Conservation (phyloP, 2,797 vertebrate genomes). For the Paratrypauchen microcephalus region DNA sequence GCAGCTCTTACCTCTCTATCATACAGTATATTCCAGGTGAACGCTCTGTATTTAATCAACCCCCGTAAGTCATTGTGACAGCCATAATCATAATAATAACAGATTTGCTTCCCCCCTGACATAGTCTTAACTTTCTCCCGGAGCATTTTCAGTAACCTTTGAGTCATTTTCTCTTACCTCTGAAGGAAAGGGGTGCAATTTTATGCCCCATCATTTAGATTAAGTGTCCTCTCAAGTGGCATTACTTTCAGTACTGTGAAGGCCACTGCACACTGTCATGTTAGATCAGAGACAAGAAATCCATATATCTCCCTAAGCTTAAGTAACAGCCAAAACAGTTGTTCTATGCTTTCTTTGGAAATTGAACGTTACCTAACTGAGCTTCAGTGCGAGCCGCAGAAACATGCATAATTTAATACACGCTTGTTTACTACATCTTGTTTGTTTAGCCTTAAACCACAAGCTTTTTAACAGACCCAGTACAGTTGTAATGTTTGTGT, state of each 20-base stretch:
- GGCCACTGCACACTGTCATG: slow-evolving; percentile 6
- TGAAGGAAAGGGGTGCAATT: not conserved
- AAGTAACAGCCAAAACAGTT: not conserved
- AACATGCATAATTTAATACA: slow-evolving; percentile 18
- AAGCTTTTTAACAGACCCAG: slow-evolving; percentile 16
- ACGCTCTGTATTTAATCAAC: slow-evolving; percentile 6
- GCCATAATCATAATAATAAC: not conserved
- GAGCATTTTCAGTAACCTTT: not conserved
- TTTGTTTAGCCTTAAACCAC: slow-evolving; percentile 20
- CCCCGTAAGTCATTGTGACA: slow-evolving; percentile 7
- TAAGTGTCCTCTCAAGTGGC: slow-evolving; percentile 11
- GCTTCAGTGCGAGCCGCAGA: slow-evolving; percentile 2
- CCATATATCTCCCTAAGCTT: not conserved
- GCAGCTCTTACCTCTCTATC: slow-evolving; percentile 1
- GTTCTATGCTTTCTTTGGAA: not conserved
- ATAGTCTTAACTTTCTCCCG: slow-evolving; percentile 1
- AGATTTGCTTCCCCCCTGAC: not conserved
- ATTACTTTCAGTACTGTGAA: slow-evolving; percentile 9
- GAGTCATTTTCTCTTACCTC: not conserved
- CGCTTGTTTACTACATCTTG: slow-evolving; percentile 8
- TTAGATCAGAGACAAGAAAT: slow-evolving; percentile 7
- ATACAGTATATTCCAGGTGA: not conserved
- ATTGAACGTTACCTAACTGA: not conserved
- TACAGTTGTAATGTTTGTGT: not conserved
- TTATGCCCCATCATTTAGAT: slow-evolving; percentile 19